Base-by-base conservation (phyloP, 2,113 vertebrate genomes). In the Chionodraco myersi region DNA sequence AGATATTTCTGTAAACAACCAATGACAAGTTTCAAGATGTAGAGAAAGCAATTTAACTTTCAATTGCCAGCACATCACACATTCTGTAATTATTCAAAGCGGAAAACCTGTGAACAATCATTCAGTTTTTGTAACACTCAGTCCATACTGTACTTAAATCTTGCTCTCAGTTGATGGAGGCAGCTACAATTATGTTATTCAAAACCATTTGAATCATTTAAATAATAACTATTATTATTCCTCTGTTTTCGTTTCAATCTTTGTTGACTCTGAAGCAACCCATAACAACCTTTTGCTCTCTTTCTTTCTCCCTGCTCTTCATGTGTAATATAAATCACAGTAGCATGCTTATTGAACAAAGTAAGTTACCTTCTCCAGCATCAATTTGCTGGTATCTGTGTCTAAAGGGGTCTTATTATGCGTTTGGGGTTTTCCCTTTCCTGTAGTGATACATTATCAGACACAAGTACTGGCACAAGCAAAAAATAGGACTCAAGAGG, bases 1-100 rank as follows among this genome's bases (percentile, higher is more conserved):
- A 59, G 7, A 57, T 12, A 76, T 76, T 45, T 36, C 45, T 59
- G 26, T 36, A 75, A 66, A 57, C 61, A 47, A 34, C 11, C 41
- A 15, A 36, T 65, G 61, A 56, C 26, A 23, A 21, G 7, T 30
- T 13, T n/a, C 21, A 30, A 18, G 30, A 10, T 48, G 56, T 21
- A 48, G 10, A 74, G 49, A 47, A 34, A 15, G 7, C 23, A n/a
- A 10, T 47, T n/a, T 14, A 23, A 66, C 53, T 53, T 54, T 2
- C 21, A 26, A 2, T 34, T 64, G n/a, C 16, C 26, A 15, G 13
- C 2, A 51, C 51, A 76, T 59, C 18, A 9, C 63, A 67, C 14
- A 10, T 16, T 49, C 7, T 58, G 11, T 15, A 3, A 23, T 18
- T n/a, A 67, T 68, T 26, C 26, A 26, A 26, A 26, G 26, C 26